Evolutionary conservation across 2,888 invertebrate genomes (phyloP).

Genomic region (Cheilosia vernalis): DNA sequence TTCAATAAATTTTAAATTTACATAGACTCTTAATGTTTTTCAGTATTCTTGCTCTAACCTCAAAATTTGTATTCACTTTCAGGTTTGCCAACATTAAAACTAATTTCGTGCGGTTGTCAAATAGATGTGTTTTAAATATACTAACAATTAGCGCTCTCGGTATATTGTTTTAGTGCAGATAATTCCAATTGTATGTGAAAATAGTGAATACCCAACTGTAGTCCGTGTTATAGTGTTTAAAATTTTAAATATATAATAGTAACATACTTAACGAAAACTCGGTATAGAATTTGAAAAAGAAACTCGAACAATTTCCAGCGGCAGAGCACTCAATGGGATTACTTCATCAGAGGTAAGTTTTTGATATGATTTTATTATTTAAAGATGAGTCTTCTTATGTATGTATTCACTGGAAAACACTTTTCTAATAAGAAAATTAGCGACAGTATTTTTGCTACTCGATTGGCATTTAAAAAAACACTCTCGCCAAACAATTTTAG

Average conservation of each 20-base stretch:
- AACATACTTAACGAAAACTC: slow-evolving; percentile 19
- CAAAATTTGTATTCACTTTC: slow-evolving; percentile 22
- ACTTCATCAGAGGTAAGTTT: slow-evolving; percentile 62
- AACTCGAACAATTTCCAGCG: slow-evolving; percentile 35
- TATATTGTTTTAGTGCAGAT: slow-evolving; percentile 34
- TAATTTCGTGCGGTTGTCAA: slow-evolving; percentile 35
- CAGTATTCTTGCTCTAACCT: background rate
- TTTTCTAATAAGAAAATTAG: no score
- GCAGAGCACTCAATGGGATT: slow-evolving; percentile 66
- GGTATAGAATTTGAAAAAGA: slow-evolving; percentile 27
- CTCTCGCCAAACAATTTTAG: no score
- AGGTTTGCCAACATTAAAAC: slow-evolving; percentile 36
- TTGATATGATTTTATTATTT: background rate
- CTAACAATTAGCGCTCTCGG: slow-evolving; percentile 28
- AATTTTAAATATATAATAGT: slow-evolving; percentile 15
- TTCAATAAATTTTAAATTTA: background rate
- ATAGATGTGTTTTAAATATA: slow-evolving; percentile 29
- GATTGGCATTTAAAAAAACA: no score
- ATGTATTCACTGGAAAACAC: no score
- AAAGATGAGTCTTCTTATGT: no score
- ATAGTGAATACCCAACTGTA: slow-evolving; percentile 3
- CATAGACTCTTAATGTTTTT: background rate
- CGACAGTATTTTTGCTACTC: no score
- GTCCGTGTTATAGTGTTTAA: slow-evolving; percentile 43
- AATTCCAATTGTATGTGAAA: slow-evolving; percentile 13